A percentile compares a stretch with the other conserved stretches of the same genome.
These are phyloP conservation scores for Dioctria rufipes DNA, from an alignment of 2,888 invertebrate genomes.

Conservation along the genomic window DNA sequence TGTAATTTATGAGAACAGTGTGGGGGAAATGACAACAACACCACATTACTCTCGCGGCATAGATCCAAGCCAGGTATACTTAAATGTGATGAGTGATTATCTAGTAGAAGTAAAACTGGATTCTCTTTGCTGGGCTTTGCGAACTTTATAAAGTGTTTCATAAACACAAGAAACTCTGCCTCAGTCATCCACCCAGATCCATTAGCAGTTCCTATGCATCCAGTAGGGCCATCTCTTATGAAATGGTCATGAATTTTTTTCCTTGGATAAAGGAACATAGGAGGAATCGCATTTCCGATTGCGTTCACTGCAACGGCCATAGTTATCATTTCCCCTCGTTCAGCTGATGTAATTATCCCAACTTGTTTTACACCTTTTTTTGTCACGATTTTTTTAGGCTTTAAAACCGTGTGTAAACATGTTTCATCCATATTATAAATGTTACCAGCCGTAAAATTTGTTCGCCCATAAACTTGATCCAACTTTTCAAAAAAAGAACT, in stretches of 20 bases:
- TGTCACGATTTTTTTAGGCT: not conserved
- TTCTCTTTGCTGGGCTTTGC: slow-evolving; percentile 26
- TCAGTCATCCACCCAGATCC: slow-evolving; percentile 65
- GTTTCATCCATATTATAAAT: slow-evolving; percentile 9
- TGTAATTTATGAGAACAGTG: not conserved
- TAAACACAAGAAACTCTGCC: slow-evolving; percentile 62
- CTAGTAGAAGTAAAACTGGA: slow-evolving; percentile 30
- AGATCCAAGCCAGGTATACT: too few relatives aligned
- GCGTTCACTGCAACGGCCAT: slow-evolving; percentile 63
- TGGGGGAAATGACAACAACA: not conserved
- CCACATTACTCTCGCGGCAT: not conserved
- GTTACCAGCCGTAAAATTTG: not conserved
- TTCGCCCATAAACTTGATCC: not conserved
- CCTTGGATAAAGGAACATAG: too few relatives aligned
- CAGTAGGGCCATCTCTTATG: slow-evolving; percentile 63
- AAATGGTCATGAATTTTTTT: slow-evolving; percentile 65
- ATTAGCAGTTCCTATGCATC: slow-evolving; percentile 65
- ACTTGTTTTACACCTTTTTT: slow-evolving; percentile 65
- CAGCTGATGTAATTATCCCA: slow-evolving; percentile 65
- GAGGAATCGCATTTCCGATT: slow-evolving; percentile 64
- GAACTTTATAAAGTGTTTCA: slow-evolving; percentile 63
- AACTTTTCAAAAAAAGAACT: not conserved
- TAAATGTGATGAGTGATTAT: too few relatives aligned
- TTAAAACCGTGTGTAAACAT: not conserved
- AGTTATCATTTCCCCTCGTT: slow-evolving; percentile 66